These are phyloP conservation scores for Standfussiana lucernea DNA, from an alignment of 2,888 invertebrate species.

Conservation along the genomic window DNA sequence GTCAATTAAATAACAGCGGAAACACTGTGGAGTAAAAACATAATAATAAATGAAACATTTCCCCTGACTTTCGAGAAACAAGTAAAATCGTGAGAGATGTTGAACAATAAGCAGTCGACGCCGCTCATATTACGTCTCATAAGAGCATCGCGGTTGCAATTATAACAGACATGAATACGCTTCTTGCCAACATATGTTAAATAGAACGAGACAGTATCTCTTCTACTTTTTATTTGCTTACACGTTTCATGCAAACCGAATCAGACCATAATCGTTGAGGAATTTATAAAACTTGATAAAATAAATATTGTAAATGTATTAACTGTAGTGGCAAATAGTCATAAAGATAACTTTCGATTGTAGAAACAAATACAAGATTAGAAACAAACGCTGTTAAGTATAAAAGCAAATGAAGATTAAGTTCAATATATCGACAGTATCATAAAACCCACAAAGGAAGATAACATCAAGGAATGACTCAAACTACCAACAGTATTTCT, in stretches of 20 bases:
- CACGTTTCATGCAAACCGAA: slow-evolving; percentile 19
- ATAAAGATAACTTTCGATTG: slow-evolving; percentile 18
- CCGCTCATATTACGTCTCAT: slow-evolving; percentile 67
- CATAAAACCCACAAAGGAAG: slow-evolving; percentile 24
- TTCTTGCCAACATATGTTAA: slow-evolving; percentile 62
- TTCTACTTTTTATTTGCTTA: slow-evolving; percentile 38
- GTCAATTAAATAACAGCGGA: slow-evolving; percentile 72
- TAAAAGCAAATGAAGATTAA: slow-evolving; percentile 9
- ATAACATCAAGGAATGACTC: slow-evolving; percentile 48
- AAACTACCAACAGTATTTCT: slow-evolving; percentile 35
- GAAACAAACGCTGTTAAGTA: background rate
- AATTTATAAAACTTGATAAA: slow-evolving; percentile 1
- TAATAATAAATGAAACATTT: slow-evolving; percentile 79
- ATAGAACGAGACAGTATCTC: slow-evolving; percentile 58
- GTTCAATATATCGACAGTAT: slow-evolving; percentile 11
- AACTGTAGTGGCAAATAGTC: background rate
- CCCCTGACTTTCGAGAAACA: slow-evolving; percentile 83
- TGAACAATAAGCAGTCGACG: slow-evolving; percentile 78
- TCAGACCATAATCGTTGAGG: slow-evolving; percentile 17
- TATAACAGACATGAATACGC: slow-evolving; percentile 59
- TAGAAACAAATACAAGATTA: slow-evolving; percentile 36
- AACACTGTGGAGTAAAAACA: slow-evolving; percentile 68
- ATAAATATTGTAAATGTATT: background rate
- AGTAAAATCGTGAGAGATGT: slow-evolving; percentile 87
- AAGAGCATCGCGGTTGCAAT: slow-evolving; percentile 61